Percentiles rank a stretch among this genome's conserved stretches.
Evolutionary conservation across 2,888 invertebrate genomes (phyloP).

Genomic region (Tuta absoluta): DNA sequence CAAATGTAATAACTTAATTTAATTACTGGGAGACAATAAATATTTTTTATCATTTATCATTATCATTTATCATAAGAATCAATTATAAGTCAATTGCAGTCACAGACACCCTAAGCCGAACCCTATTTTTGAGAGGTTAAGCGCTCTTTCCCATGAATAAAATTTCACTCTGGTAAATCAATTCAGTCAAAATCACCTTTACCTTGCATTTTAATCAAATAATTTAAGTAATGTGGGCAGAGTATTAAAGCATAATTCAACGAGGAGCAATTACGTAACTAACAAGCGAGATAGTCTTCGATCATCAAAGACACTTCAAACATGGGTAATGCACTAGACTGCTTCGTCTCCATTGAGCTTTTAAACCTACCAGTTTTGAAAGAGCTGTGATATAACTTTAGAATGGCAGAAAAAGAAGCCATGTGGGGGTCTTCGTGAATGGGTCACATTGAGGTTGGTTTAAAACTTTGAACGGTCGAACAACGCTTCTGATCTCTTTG

Average conservation of each 20-base stretch:
- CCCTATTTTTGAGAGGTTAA: too few relatives aligned
- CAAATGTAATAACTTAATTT: too few relatives aligned
- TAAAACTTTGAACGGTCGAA: conserved; percentile 57
- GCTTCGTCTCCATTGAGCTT: conserved; percentile 59
- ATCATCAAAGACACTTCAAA: conserved; percentile 18
- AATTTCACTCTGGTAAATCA: too few relatives aligned
- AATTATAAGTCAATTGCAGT: too few relatives aligned
- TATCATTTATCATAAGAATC: too few relatives aligned
- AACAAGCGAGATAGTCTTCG: conserved; percentile 13
- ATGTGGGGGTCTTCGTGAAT: conserved; percentile 37
- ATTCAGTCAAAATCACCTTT: too few relatives aligned
- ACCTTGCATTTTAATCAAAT: too few relatives aligned
- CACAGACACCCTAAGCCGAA: too few relatives aligned
- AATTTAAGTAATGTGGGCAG: not conserved
- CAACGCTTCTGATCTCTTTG: conserved; percentile 57
- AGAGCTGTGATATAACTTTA: conserved; percentile 33
- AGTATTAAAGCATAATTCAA: not conserved
- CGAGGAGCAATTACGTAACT: not conserved
- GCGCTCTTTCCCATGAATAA: too few relatives aligned
- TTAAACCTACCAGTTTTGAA: conserved; percentile 40
- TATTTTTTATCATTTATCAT: too few relatives aligned
- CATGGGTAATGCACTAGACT: conserved; percentile 52
- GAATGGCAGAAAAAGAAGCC: conserved; percentile 25
- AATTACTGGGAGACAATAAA: too few relatives aligned
- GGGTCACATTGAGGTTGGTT: conserved; percentile 46